These are phyloP conservation scores for Platycercus adscitus DNA, from an alignment of 2,113 vertebrate genomes.

Conservation along the genomic window DNA sequence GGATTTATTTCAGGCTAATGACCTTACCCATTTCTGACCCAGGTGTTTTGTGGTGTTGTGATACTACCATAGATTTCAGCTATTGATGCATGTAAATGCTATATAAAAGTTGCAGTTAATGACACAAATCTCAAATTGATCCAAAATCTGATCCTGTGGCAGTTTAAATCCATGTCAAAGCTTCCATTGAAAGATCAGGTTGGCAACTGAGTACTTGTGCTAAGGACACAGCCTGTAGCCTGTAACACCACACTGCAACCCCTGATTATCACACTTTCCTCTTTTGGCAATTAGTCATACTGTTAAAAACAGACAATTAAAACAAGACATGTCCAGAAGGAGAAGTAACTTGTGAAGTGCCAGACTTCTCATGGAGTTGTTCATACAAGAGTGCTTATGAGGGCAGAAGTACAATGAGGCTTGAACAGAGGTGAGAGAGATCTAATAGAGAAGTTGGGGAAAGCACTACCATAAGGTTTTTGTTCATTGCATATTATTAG, in stretches of 20 bases:
- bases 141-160: background rate
- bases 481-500: background rate
- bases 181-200: background rate
- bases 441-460: background rate
- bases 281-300: background rate
- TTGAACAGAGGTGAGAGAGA: background rate
- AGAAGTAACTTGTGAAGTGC: background rate
- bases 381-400: background rate
- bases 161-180: background rate
- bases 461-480: background rate
- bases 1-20: background rate
- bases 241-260: background rate
- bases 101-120: background rate
- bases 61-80: background rate
- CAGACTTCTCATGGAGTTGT: background rate
- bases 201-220: background rate
- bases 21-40: background rate
- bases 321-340: background rate
- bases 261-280: background rate
- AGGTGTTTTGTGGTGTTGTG: background rate
- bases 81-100: background rate
- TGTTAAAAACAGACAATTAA: background rate
- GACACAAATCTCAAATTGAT: background rate
- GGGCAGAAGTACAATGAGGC: background rate
- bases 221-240: background rate